Evolutionary conservation across 2,113 vertebrate genomes (phyloP).

Genomic region (Daphoenositta chrysoptera): DNA sequence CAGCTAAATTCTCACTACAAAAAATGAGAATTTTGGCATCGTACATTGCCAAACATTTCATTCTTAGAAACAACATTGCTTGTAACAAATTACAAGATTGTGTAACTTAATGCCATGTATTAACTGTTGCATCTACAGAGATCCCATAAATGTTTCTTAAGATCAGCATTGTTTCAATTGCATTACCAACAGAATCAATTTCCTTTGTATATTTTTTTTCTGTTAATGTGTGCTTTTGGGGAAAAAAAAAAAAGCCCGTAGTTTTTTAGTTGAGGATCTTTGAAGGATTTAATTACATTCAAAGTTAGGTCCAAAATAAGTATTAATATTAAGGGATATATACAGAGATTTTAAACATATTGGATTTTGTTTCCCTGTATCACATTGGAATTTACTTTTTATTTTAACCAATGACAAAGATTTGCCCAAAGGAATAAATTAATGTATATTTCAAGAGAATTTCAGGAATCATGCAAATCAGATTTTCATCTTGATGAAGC

Average conservation of each 20-base stretch:
- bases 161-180: not conserved
- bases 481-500: not conserved
- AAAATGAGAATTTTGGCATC: not conserved
- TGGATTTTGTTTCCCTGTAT: not conserved
- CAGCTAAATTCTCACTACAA: not conserved
- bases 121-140: not conserved
- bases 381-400: not conserved
- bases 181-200: not conserved
- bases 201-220: not conserved
- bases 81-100: not conserved
- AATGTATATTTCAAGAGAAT: not conserved
- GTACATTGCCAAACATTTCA: not conserved
- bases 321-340: not conserved
- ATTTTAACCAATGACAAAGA: not conserved
- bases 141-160: not conserved
- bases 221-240: not conserved
- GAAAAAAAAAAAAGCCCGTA: not conserved
- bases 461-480: not conserved
- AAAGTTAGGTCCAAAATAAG: not conserved
- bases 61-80: not conserved
- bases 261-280: not conserved
- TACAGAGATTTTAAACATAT: not conserved
- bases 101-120: not conserved
- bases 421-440: not conserved
- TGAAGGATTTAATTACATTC: not conserved